Base-by-base conservation (phyloP, 2,888 invertebrate species). In the Himalopsyche japonica region DNA sequence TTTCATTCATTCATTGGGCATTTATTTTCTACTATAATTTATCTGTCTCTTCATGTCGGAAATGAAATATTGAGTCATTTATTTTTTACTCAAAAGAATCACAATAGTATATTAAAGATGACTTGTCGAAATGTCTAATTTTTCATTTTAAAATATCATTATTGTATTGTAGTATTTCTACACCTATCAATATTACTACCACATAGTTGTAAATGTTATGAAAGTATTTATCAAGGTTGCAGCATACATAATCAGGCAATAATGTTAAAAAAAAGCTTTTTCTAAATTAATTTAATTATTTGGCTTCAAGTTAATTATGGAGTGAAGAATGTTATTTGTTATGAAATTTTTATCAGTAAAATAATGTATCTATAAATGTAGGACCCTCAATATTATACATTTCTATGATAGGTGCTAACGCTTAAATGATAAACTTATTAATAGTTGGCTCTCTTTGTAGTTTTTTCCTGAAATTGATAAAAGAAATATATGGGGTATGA, bases 321-420 rank as follows among this genome's bases (percentile, higher is more conserved):
- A 7, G 12, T 5, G 15, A 30, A 27, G 76, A 83, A 78, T 64
- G 85, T 83, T 85, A 82, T 76, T 27, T 79, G 81, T 83, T 83
- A 76, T 70, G 48, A 79, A 83, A 82, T 37, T 80, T 80, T 83
- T 81, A 57, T 81, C 81, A 76, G 34, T 81, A 83, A 77, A 32
- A 81, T 77, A 34, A 79, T 64, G 43, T 47, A 32, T 12, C 7
- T 57, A 20, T 49, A 34, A 64, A 70, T 43, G 49, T 34, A 24
- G 20, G 77, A 49, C 81, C 78, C 82, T 57, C 82, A 27, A 82
- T 82, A 34, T 43, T 49, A 48, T 32, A 76, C 76, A 79, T 43
- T 79, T 76, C 49, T 78, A 24, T 57, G 20, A 30, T 81, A 43
- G 81, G 84, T 81, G 70, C 70, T 70, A 70, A 27, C 15, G 70